Evolutionary conservation across 1,140 invertebrate genomes (phyloP), one percentile per base, ranked within the genome.

Genomic region (Drosophila pseudoobscura): DNA sequence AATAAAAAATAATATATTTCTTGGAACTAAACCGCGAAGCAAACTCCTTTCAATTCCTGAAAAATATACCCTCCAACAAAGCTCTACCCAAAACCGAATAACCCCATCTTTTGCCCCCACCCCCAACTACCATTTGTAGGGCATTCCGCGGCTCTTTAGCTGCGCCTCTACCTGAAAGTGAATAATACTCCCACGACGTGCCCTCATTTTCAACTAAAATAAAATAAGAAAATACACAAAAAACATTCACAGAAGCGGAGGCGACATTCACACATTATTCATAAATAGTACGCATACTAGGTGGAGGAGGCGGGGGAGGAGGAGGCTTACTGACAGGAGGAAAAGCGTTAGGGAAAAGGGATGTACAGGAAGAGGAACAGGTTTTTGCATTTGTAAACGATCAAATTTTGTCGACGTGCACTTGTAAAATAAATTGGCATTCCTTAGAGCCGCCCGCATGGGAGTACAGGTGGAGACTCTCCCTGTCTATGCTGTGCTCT

Each of bases 121-220:
- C 29, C 6, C 0, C 7, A 3, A 31, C 13, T 55, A 15, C 9
- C 17, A 13, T 9, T 7, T 58, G 69, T 71, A 87, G 68, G 46
- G 75, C 59, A 85, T 46, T 39, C 35, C 3, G 5, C 35, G 35
- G 35, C 39, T 46, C 52, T 45, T 62, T 55, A 58, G 82, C 74
- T 60, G 57, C 59, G 66, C 72, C 63, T 13, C 35, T 39, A 1
- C 35, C 4, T 26, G 61, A 79, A 88, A 72, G 78, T 88, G 83
- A 88, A 88, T 79, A 88, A 88, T 88, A 88, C 64, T 71, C 60
- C 63, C 72, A 66, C 71, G 83, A 88, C 83, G 83, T 88, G 83
- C 78, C 79, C 75, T 74, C 78, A 88, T 88, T 88, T 83, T 52
- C 55, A 75, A 82, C 75, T 82, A 83, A 88, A 82, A 88, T 75